phyloP scores from a whole-genome alignment of 2,888 invertebrate species.

The Deilephila elpenor region DNA sequence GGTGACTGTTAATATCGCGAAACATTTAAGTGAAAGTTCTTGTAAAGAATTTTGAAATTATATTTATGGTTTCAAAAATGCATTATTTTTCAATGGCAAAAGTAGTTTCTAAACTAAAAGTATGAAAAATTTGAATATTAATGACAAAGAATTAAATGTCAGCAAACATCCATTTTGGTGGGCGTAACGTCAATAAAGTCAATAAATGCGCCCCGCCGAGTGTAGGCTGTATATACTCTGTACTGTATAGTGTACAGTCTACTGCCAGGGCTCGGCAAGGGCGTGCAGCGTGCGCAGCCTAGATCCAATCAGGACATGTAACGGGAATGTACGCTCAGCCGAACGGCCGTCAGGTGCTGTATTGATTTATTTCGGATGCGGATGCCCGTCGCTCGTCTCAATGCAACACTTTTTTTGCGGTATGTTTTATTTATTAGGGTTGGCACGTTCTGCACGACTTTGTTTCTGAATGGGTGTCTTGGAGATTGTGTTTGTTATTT shows the following conservation, averaged over 20 bases:
- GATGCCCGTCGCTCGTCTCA: slow-evolving; percentile 10
- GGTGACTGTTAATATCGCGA: no score
- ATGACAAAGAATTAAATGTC: not conserved
- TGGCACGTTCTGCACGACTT: not conserved
- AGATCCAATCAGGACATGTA: slow-evolving; percentile 27
- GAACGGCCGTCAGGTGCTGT: slow-evolving; percentile 23
- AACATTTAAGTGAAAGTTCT: no score
- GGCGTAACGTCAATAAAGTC: slow-evolving; percentile 11
- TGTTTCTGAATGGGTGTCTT: no score
- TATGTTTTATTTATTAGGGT: slow-evolving; percentile 6
- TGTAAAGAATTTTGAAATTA: no score
- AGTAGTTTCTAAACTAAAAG: no score
- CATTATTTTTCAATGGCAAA: no score
- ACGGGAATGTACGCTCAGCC: slow-evolving; percentile 13
- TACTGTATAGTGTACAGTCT: not conserved
- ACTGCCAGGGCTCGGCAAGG: slow-evolving; percentile 6
- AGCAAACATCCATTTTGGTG: not conserved
- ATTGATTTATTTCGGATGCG: slow-evolving; percentile 25
- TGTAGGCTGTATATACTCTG: not conserved
- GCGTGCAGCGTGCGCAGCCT: slow-evolving; percentile 24
- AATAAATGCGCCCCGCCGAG: slow-evolving; percentile 7
- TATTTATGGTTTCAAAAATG: no score
- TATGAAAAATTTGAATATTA: no score
- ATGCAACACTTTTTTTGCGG: slow-evolving; percentile 6
- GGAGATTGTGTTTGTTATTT: no score